Evolutionary conservation across 2,797 vertebrate species (phyloP).

Genomic region (Gambusia yucatana): DNA sequence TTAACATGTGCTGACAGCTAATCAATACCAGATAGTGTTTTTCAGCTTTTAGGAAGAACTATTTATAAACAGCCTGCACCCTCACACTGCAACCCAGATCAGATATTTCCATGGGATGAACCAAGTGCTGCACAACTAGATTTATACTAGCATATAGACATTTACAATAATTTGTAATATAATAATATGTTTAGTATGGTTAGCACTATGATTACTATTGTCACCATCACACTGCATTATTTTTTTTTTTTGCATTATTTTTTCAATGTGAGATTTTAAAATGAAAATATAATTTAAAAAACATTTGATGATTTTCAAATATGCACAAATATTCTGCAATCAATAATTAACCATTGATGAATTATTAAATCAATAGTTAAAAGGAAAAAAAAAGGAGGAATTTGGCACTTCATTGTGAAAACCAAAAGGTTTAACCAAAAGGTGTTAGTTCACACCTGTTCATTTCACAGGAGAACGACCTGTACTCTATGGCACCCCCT

Average conservation of each 20-base stretch:
- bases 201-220: not conserved
- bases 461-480: no score
- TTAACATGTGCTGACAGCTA: slow-evolving; percentile 81
- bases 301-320: not conserved
- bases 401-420: not conserved
- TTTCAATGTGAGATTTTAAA: not conserved
- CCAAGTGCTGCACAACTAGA: slow-evolving; percentile 49
- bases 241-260: not conserved
- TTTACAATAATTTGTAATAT: not conserved
- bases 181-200: not conserved
- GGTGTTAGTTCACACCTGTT: no score
- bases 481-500: no score
- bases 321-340: not conserved
- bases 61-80: slow-evolving; percentile 72
- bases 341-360: not conserved
- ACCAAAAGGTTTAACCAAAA: not conserved
- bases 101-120: slow-evolving; percentile 71
- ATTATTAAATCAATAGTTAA: not conserved
- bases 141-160: slow-evolving; percentile 20
- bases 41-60: slow-evolving; percentile 79
- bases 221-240: not conserved
- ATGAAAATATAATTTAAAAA: not conserved
- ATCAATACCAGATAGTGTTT: slow-evolving; percentile 81
- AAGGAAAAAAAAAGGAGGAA: not conserved
- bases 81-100: slow-evolving; percentile 68